Evolutionary conservation across 2,113 vertebrate genomes (phyloP), one percentile per base, ranked within the genome.

Genomic region (Petaurus breviceps): DNA sequence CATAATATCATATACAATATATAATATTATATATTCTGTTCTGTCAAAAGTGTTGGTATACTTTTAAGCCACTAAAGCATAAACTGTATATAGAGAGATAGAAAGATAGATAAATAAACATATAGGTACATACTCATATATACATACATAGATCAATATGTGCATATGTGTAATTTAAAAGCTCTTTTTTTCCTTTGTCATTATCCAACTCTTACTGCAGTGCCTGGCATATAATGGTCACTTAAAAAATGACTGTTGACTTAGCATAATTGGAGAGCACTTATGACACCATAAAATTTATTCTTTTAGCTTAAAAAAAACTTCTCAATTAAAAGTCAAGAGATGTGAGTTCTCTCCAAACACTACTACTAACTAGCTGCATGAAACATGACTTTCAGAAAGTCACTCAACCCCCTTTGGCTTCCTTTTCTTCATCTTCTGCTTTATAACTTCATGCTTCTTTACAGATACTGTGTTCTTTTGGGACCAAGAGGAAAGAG

Each of bases 261-360:
- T 23, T 43, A 19, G 19, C 37, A 84, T 84, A 16, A n/a, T 52
- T 94, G 50, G 8, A 46, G 8, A 93, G 52, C 43, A 24, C 24
- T 52, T 92, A 92, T 61, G 37, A 93, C 51, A 52, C 92, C 68
- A 14, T 92, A 95, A n/a, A 89, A 49, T 8, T 92, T 49, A 92
- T 57, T 95, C n/a, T 89, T 1, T 93, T 90, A 37, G 22, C 47
- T 92, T 46, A 94, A 92, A 91, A 46, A 92, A 95, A 10, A 68
- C 0, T 68, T 91, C 92, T 84, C 3, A 26, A 61, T 10, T 68
- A 51, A 8, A n/a, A 91, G 51, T 91, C 53, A 94, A 37, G 11
- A 68, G 61, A 68, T 31, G 25, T 8, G 25, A 92, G 1, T 28
- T 68, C 61, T 31, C 24, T 54, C 28, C 11, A 8, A n/a, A 9